Evolutionary conservation across 2,888 invertebrate species (phyloP), one percentile per base, ranked within the genome.

Genomic region (Vanessa cardui): DNA sequence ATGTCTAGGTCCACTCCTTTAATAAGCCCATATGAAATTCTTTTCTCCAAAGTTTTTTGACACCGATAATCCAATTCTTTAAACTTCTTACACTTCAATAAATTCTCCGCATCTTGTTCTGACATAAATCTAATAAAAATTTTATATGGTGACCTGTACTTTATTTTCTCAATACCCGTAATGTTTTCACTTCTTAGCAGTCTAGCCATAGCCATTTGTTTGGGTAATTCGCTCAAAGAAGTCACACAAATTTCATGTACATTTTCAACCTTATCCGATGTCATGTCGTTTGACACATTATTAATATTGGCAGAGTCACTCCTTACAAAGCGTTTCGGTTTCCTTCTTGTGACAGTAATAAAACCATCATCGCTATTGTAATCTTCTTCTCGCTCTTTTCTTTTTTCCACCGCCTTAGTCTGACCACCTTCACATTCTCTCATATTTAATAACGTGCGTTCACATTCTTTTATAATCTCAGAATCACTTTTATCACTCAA

Each of bases 161-260:
- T 74, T 16, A 76, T 72, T 59, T 56, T 64, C 7, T 44, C 20
- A 44, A 75, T 61, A 33, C 69, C 65, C 18, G 20, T 54, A 8
- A 75, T 74, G 58, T 70, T 71, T 64, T 73, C 71, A 9, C 61
- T 39, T 58, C 68, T 66, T 9, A 75, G 47, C 20, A 75, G 33
- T 62, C 67, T 73, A 9, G 74, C 75, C 49, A 76, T 59, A 0
- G 72, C 72, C 54, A 75, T 71, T 66, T 73, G 74, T 64, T 73
- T 76, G 8, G 74, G 74, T 20, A 74, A 26, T 39, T 47, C 39
- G 18, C 21, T 31, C 44, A 46, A 45, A 56, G 62, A 54, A 18
- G 56, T 62, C 33, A 62, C n/a, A 62, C 62, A 52, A 1, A 62
- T 52, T 52, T 62, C 58, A 52, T 46, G 46, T 46, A 46, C 4